Base-by-base conservation (phyloP, 2,888 invertebrate species). In the Laspeyria flexula region DNA sequence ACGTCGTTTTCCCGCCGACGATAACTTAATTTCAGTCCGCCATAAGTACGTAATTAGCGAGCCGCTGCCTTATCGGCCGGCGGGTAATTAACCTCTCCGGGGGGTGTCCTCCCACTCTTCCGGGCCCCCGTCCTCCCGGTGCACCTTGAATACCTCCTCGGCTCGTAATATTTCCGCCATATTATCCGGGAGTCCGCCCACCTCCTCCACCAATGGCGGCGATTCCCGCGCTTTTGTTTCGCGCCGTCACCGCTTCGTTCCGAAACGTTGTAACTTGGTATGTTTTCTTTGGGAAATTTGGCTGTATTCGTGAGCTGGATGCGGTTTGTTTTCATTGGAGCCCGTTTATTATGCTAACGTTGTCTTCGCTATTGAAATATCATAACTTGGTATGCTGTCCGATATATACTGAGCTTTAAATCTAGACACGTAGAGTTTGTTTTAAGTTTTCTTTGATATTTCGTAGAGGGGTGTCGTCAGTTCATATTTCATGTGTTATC, bases 11-110 rank as follows among this genome's bases (percentile, higher is more conserved):
- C 85, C 86, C 83, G 86, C 86, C 87, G 84, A 85, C 91, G 90
- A 92, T 92, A 92, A 92, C 90, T 90, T 92, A 92, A 91, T 92
- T 91, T 90, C 90, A 85, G 90, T 86, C 90, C 86, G 88, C 91
- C 90, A 89, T 92, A 92, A 92, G 92, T 92, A 90, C 88, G 90
- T 92, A 91, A 91, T 92, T 92, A 92, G 92, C 91, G 90, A 83
- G 88, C 91, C 90, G 84, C 86, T 92, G 90, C 90, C 92, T 92
- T 91, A 92, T 92, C 91, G 88, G 89, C 90, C 84, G 85, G 87
- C 77, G 88, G 90, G 91, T 91, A 91, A 92, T 92, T 92, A 92
- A 92, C 92, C 92, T 91, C 85, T 84, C 79, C 60, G 79, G 81
- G 83, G 83, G 77, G 67, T 51, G 59, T 45, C 51, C 51, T 65